Base-by-base conservation (phyloP, 1,140 invertebrate genomes). In the Diabrotica virgifera region DNA sequence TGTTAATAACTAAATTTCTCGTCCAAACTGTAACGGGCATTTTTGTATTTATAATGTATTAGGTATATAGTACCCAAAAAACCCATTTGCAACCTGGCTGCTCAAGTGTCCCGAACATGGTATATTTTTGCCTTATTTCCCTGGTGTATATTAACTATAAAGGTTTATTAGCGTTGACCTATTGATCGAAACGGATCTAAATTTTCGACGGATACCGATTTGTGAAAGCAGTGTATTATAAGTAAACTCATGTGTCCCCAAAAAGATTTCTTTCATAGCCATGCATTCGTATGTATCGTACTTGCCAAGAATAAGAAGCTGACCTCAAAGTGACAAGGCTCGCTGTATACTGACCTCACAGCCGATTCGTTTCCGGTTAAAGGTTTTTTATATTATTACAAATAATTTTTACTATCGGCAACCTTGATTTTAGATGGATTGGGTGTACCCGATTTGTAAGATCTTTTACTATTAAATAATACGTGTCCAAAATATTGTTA, bases 291-390 rank as follows among this genome's bases (percentile, higher is more conserved):
- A 54, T 35, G 12, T 14, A 54, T 54, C 53, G 35, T 35, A 54
- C 12, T 8, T 54, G 56, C 35, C 11, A 58, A 12, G 37, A 58
- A 35, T 35, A 54, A 58, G 35, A 58, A 40, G 56, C 36, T 38
- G 56, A 36, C 56, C 56, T 58, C 56, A 58, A 58, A 40, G 35
- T 58, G 56, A 58, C 56, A 58, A 58, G 56, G 56, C 12, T 54
- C 52, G 24, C 24, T 54, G 12, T 54, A 54, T 54, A 13, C 12
- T 54, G 52, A 54, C 52, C 52, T 54, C 24, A 54, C 12, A 12
- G 52, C 12, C 8, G 12, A 54, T 54, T 13, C 12, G 12, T 54
- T 54, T 54, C 52, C 52, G 52, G 52, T 54, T 24, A 54, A 6
- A 46, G 40, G n/a, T 46, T 46, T 46, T 46, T 46, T 46, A 10